Percentiles rank a stretch among this genome's conserved stretches.
phyloP scores from a whole-genome alignment of 2,113 vertebrate species.

The Ceyx margarethae region DNA sequence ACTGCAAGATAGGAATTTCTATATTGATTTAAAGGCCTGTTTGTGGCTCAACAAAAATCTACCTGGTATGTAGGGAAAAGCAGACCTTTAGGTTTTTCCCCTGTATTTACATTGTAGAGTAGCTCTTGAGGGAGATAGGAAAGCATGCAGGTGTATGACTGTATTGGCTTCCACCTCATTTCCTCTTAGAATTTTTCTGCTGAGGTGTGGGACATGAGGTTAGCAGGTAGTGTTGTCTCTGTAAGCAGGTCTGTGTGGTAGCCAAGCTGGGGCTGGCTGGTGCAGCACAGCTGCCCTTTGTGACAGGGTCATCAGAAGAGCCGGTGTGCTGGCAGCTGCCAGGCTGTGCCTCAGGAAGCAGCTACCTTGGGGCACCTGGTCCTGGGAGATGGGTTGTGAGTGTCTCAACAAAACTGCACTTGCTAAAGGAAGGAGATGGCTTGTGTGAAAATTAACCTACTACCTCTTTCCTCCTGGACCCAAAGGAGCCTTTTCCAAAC shows the following conservation, averaged over 20 bases:
- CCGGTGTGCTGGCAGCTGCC: neutral
- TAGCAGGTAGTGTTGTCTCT: neutral
- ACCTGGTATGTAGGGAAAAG: neutral
- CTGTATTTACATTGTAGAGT: neutral
- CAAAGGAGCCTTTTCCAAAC: neutral
- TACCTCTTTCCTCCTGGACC: neutral
- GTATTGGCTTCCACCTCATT: neutral
- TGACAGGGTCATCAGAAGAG: neutral
- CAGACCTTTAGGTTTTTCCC: neutral
- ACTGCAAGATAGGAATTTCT: neutral
- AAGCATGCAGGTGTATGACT: neutral
- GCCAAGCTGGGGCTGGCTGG: neutral
- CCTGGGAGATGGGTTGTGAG: neutral
- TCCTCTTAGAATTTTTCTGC: neutral
- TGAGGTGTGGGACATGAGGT: neutral
- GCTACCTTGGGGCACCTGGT: neutral
- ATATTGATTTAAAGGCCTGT: constrained; percentile 9
- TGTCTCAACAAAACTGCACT: neutral
- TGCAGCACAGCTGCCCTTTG: neutral
- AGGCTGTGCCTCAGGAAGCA: neutral
- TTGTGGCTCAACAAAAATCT: constrained; percentile 26
- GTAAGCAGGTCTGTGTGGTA: neutral
- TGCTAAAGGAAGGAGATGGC: neutral
- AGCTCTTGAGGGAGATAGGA: neutral
- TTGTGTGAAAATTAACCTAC: neutral